Evolutionary conservation across 1,140 invertebrate species (phyloP).

Genomic region (Branchinecta lindahli): DNA sequence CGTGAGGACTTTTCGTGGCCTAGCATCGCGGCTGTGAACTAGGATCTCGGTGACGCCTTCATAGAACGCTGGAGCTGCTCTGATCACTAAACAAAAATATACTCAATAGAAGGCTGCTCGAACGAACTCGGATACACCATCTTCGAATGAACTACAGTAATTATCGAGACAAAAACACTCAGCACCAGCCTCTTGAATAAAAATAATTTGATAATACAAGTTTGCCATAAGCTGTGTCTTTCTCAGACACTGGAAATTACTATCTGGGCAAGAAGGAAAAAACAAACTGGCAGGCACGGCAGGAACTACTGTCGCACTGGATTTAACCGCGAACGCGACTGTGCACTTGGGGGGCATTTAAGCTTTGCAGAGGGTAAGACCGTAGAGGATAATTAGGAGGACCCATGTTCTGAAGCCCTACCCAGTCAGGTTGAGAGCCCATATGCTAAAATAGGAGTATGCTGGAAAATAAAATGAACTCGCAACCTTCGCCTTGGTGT

Average conservation of each 20-base stretch:
- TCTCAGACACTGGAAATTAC: no score
- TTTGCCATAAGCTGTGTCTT: background rate
- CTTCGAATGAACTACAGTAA: no score
- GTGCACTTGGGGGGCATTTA: no score
- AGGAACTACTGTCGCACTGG: no score
- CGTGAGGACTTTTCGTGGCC: slow-evolving; percentile 53
- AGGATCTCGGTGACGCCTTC: slow-evolving; percentile 58
- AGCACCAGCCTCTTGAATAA: background rate
- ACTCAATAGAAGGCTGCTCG: slow-evolving; percentile 13
- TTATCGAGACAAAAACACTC: background rate
- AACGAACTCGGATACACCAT: background rate
- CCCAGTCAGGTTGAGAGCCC: background rate
- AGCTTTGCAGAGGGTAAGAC: no score
- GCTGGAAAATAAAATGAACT: background rate
- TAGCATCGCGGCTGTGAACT: slow-evolving; percentile 39
- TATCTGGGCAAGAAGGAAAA: no score
- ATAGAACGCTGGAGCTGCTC: slow-evolving; percentile 51
- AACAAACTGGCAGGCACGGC: no score
- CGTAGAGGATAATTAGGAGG: no score
- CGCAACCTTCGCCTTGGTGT: no score
- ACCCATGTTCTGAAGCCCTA: background rate
- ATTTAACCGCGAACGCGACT: no score
- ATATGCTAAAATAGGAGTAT: no score
- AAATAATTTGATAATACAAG: background rate
- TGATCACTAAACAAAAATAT: slow-evolving; percentile 39